These are phyloP conservation scores for Thumatha senex DNA, from an alignment of 2,888 invertebrate genomes.

Conservation along the genomic window DNA sequence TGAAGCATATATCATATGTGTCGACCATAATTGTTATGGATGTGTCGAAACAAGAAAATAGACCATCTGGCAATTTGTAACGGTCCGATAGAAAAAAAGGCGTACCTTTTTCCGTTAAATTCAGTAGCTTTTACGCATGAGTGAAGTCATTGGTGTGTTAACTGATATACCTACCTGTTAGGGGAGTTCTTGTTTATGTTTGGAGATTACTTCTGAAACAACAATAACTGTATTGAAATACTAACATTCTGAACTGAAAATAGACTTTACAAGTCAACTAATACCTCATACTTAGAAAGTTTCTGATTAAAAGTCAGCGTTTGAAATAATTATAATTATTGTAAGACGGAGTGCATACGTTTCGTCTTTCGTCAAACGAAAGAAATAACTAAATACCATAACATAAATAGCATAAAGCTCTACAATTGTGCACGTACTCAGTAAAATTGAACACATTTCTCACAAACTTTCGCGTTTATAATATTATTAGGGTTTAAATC, in stretches of 20 bases:
- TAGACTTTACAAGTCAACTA: not conserved
- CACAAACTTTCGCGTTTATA: too few relatives aligned
- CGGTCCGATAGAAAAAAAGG: constrained; percentile 67
- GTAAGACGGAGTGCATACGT: too few relatives aligned
- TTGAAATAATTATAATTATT: too few relatives aligned
- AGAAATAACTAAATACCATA: too few relatives aligned
- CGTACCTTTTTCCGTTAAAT: constrained; percentile 65
- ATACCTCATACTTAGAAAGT: too few relatives aligned
- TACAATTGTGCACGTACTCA: too few relatives aligned
- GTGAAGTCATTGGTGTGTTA: constrained; percentile 42
- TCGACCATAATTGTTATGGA: constrained; percentile 65
- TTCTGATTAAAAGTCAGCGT: too few relatives aligned
- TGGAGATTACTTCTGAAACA: constrained; percentile 17
- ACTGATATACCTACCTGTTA: constrained; percentile 43
- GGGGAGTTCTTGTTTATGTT: constrained; percentile 39
- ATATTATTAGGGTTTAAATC: too few relatives aligned
- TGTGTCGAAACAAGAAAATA: constrained; percentile 69
- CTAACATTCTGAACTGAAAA: not conserved
- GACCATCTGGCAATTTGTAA: constrained; percentile 76
- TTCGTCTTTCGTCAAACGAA: too few relatives aligned
- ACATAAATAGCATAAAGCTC: too few relatives aligned
- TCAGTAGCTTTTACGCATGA: constrained; percentile 75
- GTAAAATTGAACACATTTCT: too few relatives aligned
- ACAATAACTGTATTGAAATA: not conserved
- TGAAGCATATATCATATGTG: constrained; percentile 61